A percentile compares a stretch with the other conserved stretches of the same genome.
phyloP scores from a whole-genome alignment of 2,113 vertebrate species.

The Marmota flaviventris region DNA sequence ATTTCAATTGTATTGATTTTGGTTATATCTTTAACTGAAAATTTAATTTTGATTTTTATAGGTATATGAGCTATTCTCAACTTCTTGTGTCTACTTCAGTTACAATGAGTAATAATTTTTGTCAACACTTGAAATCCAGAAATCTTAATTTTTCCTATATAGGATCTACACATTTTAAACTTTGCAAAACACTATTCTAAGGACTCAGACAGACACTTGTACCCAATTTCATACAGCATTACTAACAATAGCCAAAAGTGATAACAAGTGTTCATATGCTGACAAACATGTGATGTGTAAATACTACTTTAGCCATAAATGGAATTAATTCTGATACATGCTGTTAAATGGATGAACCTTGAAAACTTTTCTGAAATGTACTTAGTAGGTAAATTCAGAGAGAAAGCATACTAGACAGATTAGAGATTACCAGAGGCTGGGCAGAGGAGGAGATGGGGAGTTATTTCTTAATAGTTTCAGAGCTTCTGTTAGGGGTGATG shows the following conservation, averaged over 20 bases:
- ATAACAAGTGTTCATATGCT: not conserved
- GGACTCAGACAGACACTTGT: not conserved
- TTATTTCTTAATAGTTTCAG: not conserved
- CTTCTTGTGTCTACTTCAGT: not conserved
- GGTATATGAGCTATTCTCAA: not conserved
- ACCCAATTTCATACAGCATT: not conserved
- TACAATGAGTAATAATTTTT: conserved; percentile 21
- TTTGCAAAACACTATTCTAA: conserved; percentile 13
- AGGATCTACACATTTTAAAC: not conserved
- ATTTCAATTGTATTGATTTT: not conserved
- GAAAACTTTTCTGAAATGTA: not conserved
- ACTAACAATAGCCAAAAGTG: not conserved
- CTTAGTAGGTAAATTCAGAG: conserved; percentile 37
- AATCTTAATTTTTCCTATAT: not conserved
- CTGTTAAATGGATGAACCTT: not conserved
- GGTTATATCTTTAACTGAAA: conserved; percentile 21
- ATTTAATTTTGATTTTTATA: not conserved
- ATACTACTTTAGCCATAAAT: not conserved
- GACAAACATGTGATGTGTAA: not conserved
- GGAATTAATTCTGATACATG: not conserved
- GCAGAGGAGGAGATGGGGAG: not conserved
- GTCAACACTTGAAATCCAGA: not conserved
- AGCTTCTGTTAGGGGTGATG: not conserved
- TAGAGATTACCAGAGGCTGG: not conserved
- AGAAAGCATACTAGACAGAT: not conserved